Evolutionary conservation across 1,140 invertebrate genomes (phyloP).

Genomic region (Tetranychus cinnabarinus): DNA sequence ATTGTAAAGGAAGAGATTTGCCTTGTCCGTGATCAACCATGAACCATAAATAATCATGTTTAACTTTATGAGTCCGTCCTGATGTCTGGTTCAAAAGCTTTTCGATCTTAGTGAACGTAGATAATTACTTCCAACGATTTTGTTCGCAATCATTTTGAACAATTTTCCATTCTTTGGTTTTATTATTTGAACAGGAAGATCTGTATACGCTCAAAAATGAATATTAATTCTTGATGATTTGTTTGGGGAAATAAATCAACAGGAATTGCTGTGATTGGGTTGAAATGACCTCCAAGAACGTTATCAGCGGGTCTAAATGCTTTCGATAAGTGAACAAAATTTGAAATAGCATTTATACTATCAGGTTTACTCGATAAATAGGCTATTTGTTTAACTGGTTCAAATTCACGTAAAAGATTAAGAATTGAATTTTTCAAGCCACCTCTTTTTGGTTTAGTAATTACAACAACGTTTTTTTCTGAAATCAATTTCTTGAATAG

Average conservation of each 20-base stretch:
- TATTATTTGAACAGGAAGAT: neutral
- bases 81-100: no score
- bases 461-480: neutral
- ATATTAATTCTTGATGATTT: slow-evolving; percentile 58
- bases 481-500: neutral
- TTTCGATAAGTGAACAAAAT: slow-evolving; percentile 50
- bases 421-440: neutral
- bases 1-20: no score
- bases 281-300: slow-evolving; percentile 31
- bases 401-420: neutral
- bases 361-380: neutral
- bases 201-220: slow-evolving; percentile 44
- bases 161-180: no score
- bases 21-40: no score
- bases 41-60: no score
- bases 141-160: no score
- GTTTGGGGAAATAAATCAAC: slow-evolving; percentile 90
- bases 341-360: slow-evolving; percentile 42
- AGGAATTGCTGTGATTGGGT: slow-evolving; percentile 48
- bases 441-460: neutral
- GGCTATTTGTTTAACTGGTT: neutral
- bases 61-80: no score
- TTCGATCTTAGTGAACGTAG: no score
- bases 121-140: no score
- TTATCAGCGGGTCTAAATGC: slow-evolving; percentile 52